Base-by-base conservation (phyloP, 1,140 invertebrate species). In the Lordiphosa mommai region DNA sequence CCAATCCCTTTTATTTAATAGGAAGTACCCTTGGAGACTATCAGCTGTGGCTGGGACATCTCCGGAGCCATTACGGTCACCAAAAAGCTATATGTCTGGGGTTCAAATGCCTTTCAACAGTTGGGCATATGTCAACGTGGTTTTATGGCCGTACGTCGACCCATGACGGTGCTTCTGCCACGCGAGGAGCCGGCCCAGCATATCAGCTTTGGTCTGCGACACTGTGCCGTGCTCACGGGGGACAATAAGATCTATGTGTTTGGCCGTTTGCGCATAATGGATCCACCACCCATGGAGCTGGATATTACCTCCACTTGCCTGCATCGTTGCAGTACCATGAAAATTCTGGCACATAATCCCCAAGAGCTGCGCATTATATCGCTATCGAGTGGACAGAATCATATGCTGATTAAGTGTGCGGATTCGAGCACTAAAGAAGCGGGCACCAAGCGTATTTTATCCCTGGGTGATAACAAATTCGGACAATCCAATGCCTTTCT, bases 401-500 rank as follows among this genome's bases (percentile, higher is more conserved):
- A 94, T 73, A 94, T 94, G 27, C 86, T 94, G 20, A 91, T 91
- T 1, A 89, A 94, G 87, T 91, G 87, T 16, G 20, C 61, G 5
- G 60, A 79, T 33, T 10, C 63, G 5, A 58, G 52, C 30, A 14
- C 41, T 3, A 30, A 63, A 0, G 61, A 34, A 2, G 63, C 63
- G 10, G 61, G 61, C 37, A 65, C 71, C 2, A 72, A 58, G 29
- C 68, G 76, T 37, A 88, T 94, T 17, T 90, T 93, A 71, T 91
- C 91, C 0, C 94, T 94, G 91, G 95, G 95, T 9, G 93, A 93
- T 68, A 96, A 96, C 82, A 95, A 93, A 87, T 92, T 93, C 76
- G 92, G 93, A 0, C 95, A 96, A 76, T 69, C 63, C 4, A 88
- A 85, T 51, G 56, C 61, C 8, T 86, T 87, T 47, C 69, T 70